A percentile compares a stretch with the other conserved stretches of the same genome.
These are phyloP conservation scores for Tetramorium alpestre DNA, from an alignment of 1,140 invertebrate species.

Conservation along the genomic window DNA sequence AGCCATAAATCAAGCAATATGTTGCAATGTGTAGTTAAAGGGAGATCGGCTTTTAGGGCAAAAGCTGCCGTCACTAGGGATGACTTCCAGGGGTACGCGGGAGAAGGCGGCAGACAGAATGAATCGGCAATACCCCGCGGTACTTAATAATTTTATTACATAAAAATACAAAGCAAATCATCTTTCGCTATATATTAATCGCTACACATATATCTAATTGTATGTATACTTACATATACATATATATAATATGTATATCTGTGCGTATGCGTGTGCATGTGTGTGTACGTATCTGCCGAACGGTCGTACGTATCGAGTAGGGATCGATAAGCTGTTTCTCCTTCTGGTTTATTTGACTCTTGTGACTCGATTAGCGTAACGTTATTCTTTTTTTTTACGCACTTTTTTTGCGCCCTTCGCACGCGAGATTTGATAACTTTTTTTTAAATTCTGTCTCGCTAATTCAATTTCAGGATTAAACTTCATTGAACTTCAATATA, in stretches of 20 bases:
- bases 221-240: slow-evolving; percentile 66
- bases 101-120: slow-evolving; percentile 89
- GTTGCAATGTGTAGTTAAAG: slow-evolving; percentile 65
- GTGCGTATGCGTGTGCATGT: slow-evolving; percentile 79
- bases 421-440: not conserved
- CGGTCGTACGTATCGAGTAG: slow-evolving; percentile 62
- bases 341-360: not conserved
- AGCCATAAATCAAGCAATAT: slow-evolving; percentile 61
- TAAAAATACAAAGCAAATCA: slow-evolving; percentile 67
- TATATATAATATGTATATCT: slow-evolving; percentile 71
- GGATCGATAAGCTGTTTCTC: slow-evolving; percentile 1
- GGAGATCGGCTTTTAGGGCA: slow-evolving; percentile 82
- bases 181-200: slow-evolving; percentile 71
- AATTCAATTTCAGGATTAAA: slow-evolving; percentile 21
- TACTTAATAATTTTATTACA: slow-evolving; percentile 83
- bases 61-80: slow-evolving; percentile 78
- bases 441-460: not conserved
- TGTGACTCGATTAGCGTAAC: not conserved
- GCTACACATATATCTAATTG: slow-evolving; percentile 63
- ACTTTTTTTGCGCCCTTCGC: not conserved
- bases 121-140: slow-evolving; percentile 95
- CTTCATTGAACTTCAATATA: not conserved
- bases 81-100: slow-evolving; percentile 79
- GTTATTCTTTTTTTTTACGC: not conserved
- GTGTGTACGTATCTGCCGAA: slow-evolving; percentile 79